Base-by-base conservation (phyloP, 2,797 vertebrate species). In the Paguma larvata region DNA sequence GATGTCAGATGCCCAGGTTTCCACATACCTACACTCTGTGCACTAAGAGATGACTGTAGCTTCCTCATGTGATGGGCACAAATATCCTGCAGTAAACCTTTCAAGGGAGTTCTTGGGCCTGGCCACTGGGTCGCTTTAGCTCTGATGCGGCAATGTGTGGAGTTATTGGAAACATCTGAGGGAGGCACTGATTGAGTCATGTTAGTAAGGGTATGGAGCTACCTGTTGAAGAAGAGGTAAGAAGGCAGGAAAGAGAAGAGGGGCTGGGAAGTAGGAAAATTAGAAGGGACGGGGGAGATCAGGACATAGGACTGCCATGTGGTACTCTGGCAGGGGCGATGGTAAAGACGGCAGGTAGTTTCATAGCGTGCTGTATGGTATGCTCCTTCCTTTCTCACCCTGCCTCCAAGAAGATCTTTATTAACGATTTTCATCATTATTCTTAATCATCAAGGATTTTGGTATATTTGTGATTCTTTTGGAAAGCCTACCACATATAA, bases 301-400 rank as follows among this genome's bases (percentile, higher is more conserved):
- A 51, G 41, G 38, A 48, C 79, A 34, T 56, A 19, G 32, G 41
- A n/a, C 51, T 46, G 30, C 34, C 48, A 4, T 8, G 34, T 70
- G 48, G 30, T 18, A 14, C 38, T 46, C 65, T 46, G 78, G 38
- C 65, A 59, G 41, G 63, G 16, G 67, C 2, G 3, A 16, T 5
- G 1, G n/a, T 15, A 2, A 38, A 51, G 70, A 38, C 2, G 44
- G 18, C 9, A 8, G 56, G 62, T 11, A 15, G 25, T 15, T n/a
- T 63, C 14, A 13, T 0, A 18, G n/a, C 11, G 0, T 4, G 5
- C 23, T 32, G 19, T 10, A 1, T 0, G 16, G 25, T 92, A 25
- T 18, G 18, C 15, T 6, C 30, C 83, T 67, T 65, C 72, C 59
- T 67, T 56, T 44, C 59, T 67, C 30, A 46, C 19, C 10, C 6